phyloP scores from a whole-genome alignment of 2,888 invertebrate genomes.

The Volucella inflata region DNA sequence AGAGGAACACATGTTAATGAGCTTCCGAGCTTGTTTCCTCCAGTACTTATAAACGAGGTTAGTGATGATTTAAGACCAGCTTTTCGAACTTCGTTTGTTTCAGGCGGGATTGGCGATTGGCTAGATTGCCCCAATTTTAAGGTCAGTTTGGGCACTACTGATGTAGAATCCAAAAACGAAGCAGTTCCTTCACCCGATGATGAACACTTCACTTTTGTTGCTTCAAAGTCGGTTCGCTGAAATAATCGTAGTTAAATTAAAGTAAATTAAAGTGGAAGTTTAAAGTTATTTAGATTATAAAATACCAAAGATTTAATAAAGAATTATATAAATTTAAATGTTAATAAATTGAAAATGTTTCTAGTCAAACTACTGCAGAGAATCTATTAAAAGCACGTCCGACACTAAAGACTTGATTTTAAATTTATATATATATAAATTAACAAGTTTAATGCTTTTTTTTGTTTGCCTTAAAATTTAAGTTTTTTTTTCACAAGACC shows the following conservation, averaged over 20 bases:
- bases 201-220: conserved; percentile 19
- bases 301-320: too few species aligned
- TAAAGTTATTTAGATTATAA: too few species aligned
- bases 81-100: conserved; percentile 36
- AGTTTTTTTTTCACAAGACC: too few species aligned
- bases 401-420: too few species aligned
- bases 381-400: too few species aligned
- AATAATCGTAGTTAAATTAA: background rate
- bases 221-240: conserved; percentile 25
- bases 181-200: conserved; percentile 40
- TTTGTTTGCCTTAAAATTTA: too few species aligned
- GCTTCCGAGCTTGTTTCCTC: conserved; percentile 13
- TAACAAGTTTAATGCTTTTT: too few species aligned
- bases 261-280: background rate
- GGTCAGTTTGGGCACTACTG: conserved; percentile 90
- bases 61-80: conserved; percentile 22
- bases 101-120: conserved; percentile 87
- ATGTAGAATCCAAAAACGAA: conserved; percentile 26
- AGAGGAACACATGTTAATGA: background rate
- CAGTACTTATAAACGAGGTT: background rate
- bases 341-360: too few species aligned
- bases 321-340: too few species aligned
- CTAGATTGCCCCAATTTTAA: conserved; percentile 88
- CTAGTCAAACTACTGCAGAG: too few species aligned
- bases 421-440: too few species aligned